A percentile compares a stretch with the other conserved stretches of the same genome.
Evolutionary conservation across 2,113 vertebrate genomes (phyloP).

Genomic region (Furnarius figulus): DNA sequence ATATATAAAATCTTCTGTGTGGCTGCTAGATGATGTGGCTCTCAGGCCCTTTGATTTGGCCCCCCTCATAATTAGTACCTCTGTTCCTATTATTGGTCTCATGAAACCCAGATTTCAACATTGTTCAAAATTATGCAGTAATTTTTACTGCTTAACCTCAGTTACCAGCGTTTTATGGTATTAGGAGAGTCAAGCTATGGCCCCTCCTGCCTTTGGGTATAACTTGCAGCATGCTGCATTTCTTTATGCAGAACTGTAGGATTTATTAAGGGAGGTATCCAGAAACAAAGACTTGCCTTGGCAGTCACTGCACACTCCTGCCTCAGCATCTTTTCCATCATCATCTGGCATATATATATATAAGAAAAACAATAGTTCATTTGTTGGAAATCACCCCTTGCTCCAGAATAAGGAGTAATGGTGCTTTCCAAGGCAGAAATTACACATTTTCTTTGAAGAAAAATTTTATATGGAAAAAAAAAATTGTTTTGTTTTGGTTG

Average conservation of each 20-base stretch:
- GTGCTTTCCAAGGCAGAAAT: neutral
- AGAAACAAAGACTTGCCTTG: neutral
- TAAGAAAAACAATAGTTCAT: neutral
- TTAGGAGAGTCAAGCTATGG: neutral
- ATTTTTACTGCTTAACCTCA: neutral
- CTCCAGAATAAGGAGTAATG: neutral
- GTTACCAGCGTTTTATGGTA: neutral
- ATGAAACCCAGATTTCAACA: neutral
- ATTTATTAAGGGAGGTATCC: neutral
- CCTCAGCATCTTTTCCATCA: neutral
- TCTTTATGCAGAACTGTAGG: neutral
- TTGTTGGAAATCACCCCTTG: neutral
- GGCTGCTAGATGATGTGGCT: neutral
- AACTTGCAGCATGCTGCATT: neutral
- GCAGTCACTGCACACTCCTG: neutral
- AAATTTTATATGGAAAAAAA: neutral
- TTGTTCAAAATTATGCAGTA: neutral
- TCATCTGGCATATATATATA: neutral
- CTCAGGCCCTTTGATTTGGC: neutral
- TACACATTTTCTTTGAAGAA: neutral
- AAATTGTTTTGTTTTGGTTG: neutral
- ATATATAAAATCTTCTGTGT: neutral
- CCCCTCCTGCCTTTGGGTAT: neutral
- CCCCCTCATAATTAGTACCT: neutral
- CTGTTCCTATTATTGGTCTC: neutral